These are phyloP conservation scores for Poicephalus meyeri DNA, from an alignment of 2,113 vertebrate species.

Conservation along the genomic window DNA sequence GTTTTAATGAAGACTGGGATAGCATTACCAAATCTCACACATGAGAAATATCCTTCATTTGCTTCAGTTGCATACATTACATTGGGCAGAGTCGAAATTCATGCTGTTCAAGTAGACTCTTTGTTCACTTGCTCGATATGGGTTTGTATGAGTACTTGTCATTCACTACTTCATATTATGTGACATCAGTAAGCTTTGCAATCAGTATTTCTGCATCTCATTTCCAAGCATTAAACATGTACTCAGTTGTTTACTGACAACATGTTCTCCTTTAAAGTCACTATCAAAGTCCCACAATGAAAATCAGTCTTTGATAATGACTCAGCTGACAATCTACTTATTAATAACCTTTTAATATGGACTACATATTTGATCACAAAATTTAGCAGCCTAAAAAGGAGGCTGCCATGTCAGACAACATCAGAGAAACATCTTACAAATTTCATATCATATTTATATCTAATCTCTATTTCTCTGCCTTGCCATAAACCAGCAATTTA, in stretches of 20 bases:
- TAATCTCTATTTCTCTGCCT: not conserved
- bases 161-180: not conserved
- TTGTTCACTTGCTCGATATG: not conserved
- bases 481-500: not conserved
- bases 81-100: not conserved
- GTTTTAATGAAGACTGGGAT: not conserved
- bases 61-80: not conserved
- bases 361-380: not conserved
- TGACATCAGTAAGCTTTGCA: not conserved
- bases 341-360: not conserved
- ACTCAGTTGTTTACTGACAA: not conserved
- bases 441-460: not conserved
- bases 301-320: not conserved
- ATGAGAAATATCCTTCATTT: not conserved
- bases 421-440: not conserved
- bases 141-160: not conserved
- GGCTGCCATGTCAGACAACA: not conserved
- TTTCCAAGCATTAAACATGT: not conserved
- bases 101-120: not conserved
- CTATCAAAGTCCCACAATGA: not conserved
- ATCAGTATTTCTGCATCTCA: not conserved
- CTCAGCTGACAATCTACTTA: not conserved
- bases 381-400: not conserved
- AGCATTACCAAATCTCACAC: not conserved
- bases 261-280: not conserved